phyloP scores from a whole-genome alignment of 2,888 invertebrate genomes.

The Ichneumoninae sp. region DNA sequence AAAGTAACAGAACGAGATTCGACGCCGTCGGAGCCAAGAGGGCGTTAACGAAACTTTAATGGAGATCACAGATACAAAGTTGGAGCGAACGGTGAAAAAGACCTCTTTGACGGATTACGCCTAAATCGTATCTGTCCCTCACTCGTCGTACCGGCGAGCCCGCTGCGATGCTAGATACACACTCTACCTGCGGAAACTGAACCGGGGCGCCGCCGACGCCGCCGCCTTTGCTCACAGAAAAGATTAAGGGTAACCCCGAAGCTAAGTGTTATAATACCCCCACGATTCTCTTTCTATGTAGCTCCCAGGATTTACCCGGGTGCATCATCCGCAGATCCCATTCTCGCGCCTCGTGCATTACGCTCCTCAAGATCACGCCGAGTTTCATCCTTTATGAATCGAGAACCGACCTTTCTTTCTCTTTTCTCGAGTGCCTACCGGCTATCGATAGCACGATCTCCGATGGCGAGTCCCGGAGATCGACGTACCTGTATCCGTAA shows the following conservation, averaged over 20 bases:
- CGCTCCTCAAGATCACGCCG: constrained; percentile 48
- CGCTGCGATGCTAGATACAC: constrained; percentile 17
- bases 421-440: background rate
- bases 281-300: constrained; percentile 30
- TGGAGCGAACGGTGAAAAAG: constrained; percentile 78
- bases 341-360: constrained; percentile 57
- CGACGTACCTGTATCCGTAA: constrained; percentile 1
- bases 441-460: constrained; percentile 64
- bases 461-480: constrained; percentile 26
- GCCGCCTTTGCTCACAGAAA: constrained; percentile 38
- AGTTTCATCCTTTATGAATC: constrained; percentile 44
- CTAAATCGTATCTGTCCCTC: constrained; percentile 81
- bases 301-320: constrained; percentile 49
- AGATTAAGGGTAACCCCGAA: constrained; percentile 70
- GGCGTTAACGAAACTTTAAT: constrained; percentile 84
- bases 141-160: constrained; percentile 49
- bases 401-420: constrained; percentile 13
- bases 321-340: constrained; percentile 46
- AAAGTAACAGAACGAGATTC: constrained; percentile 21
- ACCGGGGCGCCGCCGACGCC: constrained; percentile 38
- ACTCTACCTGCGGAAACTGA: constrained; percentile 67
- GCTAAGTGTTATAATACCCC: constrained; percentile 78
- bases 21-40: constrained; percentile 75
- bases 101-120: constrained; percentile 83
- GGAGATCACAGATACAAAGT: constrained; percentile 83